Percentiles rank a stretch among this genome's conserved stretches.
Conservation (phyloP, 2,797 vertebrate species). For the Danionella dracula region DNA sequence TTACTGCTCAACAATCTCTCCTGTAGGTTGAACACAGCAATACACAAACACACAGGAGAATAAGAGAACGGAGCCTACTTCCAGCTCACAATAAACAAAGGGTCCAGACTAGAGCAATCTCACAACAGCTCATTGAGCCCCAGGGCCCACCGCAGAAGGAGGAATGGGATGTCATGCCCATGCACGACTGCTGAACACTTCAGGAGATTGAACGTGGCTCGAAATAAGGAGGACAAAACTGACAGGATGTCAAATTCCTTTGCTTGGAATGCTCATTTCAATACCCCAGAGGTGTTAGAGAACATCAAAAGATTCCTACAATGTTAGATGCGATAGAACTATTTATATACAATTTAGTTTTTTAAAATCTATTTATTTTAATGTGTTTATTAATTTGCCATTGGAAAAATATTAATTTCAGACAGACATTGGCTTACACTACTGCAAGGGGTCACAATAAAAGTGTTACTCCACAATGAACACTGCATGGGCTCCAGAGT, state of each 20-base stretch:
- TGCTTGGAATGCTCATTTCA: neutral
- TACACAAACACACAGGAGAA: neutral
- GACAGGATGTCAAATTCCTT: neutral
- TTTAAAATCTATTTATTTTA: too few relatives aligned
- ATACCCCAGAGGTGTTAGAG: too few relatives aligned
- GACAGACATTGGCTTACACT: neutral
- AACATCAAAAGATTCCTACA: too few relatives aligned
- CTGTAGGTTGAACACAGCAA: neutral
- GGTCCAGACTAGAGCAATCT: slow-evolving; percentile 9
- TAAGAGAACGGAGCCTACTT: neutral
- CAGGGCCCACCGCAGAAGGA: slow-evolving; percentile 2
- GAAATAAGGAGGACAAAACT: neutral
- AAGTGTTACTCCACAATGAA: neutral
- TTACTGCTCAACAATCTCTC: too few relatives aligned
- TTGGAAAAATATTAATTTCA: too few relatives aligned
- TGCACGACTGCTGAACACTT: slow-evolving; percentile 15
- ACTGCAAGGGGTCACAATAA: neutral
- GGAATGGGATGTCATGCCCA: slow-evolving; percentile 28
- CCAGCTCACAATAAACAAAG: slow-evolving; percentile 32
- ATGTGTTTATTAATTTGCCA: too few relatives aligned
- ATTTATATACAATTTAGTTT: too few relatives aligned
- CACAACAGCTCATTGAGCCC: slow-evolving; percentile 22
- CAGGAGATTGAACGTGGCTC: neutral
- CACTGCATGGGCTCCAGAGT: neutral
- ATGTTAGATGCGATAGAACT: too few relatives aligned